Percentiles rank a stretch among this genome's conserved stretches.
Conservation (phyloP, 2,113 vertebrate genomes). For the Podarcis raffonei region DNA sequence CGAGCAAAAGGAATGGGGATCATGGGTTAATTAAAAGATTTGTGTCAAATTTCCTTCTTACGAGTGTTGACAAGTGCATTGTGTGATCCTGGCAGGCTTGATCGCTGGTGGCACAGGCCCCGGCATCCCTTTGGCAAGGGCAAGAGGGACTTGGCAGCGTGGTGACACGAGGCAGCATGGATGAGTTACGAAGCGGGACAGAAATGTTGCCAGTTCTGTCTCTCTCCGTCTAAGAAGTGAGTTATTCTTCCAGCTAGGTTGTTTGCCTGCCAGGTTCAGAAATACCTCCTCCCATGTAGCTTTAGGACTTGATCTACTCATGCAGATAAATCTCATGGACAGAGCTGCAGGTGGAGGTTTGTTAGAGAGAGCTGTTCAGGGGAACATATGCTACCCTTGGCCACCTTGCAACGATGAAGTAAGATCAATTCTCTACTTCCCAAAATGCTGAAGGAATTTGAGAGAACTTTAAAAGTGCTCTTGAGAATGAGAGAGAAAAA, state of each 20-base stretch:
- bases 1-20: conserved; percentile 8
- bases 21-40: conserved; percentile 29
- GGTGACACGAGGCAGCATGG: conserved; percentile 39
- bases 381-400: no score
- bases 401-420: no score
- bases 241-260: conserved; percentile 54
- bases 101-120: conserved; percentile 41
- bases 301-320: not conserved
- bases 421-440: no score
- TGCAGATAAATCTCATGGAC: not conserved
- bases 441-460: no score
- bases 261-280: conserved; percentile 27
- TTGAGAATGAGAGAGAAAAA: no score
- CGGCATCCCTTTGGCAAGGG: not conserved
- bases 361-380: no score
- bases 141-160: conserved; percentile 46
- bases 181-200: conserved; percentile 46
- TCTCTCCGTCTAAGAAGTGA: conserved; percentile 52
- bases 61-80: conserved; percentile 43
- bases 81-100: conserved; percentile 46
- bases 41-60: conserved; percentile 2
- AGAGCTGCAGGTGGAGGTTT: not conserved
- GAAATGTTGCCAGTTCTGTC: conserved; percentile 57
- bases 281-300: conserved; percentile 44
- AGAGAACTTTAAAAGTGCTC: no score